Conservation (phyloP, 2,888 invertebrate species). For the Cabera pusaria region DNA sequence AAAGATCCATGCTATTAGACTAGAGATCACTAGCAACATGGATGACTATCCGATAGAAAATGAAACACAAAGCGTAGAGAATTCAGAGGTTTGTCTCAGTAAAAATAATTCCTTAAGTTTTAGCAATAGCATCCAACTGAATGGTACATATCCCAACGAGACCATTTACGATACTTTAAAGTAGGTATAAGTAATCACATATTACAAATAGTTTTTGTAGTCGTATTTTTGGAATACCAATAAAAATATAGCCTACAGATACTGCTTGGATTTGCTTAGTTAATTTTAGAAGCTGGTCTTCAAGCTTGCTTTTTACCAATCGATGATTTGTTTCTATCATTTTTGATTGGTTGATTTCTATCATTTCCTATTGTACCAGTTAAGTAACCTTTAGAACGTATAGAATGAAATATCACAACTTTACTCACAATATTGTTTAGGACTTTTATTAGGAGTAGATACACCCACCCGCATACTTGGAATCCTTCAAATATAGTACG, state of each 20-base stretch:
- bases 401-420: slow-evolving; percentile 15
- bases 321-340: slow-evolving; percentile 11
- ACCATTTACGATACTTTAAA: slow-evolving; percentile 81
- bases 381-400: too few relatives aligned
- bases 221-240: slow-evolving; percentile 48
- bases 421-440: slow-evolving; percentile 10
- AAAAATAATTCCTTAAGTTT: slow-evolving; percentile 75
- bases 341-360: too few relatives aligned
- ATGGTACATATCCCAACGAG: slow-evolving; percentile 82
- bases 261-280: slow-evolving; percentile 31
- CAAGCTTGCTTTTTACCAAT: slow-evolving; percentile 12
- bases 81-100: slow-evolving; percentile 62
- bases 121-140: slow-evolving; percentile 80
- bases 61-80: slow-evolving; percentile 50
- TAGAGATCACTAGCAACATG: slow-evolving; percentile 77
- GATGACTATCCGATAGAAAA: slow-evolving; percentile 68
- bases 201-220: slow-evolving; percentile 44
- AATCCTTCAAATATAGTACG: too few relatives aligned
- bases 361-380: too few relatives aligned
- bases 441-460: too few relatives aligned
- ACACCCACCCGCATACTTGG: too few relatives aligned
- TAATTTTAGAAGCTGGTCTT: slow-evolving; percentile 33
- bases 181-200: slow-evolving; percentile 42
- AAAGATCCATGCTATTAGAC: slow-evolving; percentile 74
- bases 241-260: slow-evolving; percentile 45